Base-by-base conservation (phyloP, 2,797 vertebrate species). In the Agapornis canus region DNA sequence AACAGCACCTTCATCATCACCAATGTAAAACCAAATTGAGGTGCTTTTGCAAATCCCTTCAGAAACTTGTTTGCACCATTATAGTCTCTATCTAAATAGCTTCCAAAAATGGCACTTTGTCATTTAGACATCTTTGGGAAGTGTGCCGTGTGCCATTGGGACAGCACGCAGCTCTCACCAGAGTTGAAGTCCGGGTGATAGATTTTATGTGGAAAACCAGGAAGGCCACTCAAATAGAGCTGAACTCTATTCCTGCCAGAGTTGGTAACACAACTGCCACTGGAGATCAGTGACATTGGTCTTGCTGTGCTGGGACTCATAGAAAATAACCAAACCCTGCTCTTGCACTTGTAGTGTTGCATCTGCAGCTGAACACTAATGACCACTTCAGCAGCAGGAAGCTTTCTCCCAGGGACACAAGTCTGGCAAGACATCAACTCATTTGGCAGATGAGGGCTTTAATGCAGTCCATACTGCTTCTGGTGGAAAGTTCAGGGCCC, bases 371-470 rank as follows among this genome's bases (percentile, higher is more conserved):
- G 88, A 47, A 31, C 2, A 1, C 82, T 95, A 82, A 57, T 29
- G 64, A 72, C 88, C 76, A 8, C 81, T 83, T 91, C n/a, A 54
- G n/a, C 42, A 96, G 83, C 89, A 84, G 90, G 88, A 82, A 89
- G 32, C 49, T 63, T 94, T 86, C 91, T 96, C 84, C 91, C 78
- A 42, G 85, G 89, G 73, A 91, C 14, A 22, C 64, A 54, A 70
- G 21, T 26, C 89, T 29, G 18, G 11, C 40, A 12, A 81, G 93
- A n/a, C 8, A 37, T 13, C 68, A 81, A 61, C 42, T 51, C 72
- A 57, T 56, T 10, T 18, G 77, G 73, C 83, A 93, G 73, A 6
- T 4, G 35, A 76, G 32, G 45, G 27, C 43, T 92, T 66, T 22
- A 35, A 13, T 5, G 11, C 54, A 26, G n/a, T 5, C 40, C 54